These are phyloP conservation scores for Seriola dumerili DNA, from an alignment of 2,113 vertebrate species.

Conservation along the genomic window DNA sequence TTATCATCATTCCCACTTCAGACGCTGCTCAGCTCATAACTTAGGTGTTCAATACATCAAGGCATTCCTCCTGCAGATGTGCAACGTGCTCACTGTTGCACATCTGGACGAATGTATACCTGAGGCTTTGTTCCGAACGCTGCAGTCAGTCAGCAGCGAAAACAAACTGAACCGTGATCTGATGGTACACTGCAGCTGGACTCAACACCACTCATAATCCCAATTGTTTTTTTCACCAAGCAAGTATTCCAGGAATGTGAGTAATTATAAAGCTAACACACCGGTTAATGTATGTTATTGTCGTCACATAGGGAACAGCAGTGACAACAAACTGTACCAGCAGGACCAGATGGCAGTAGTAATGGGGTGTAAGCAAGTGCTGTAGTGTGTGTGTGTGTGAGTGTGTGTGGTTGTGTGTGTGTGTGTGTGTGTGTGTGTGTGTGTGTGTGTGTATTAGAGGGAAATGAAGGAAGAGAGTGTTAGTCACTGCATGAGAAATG, in stretches of 20 bases:
- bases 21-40: neutral
- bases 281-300: constrained; percentile 17
- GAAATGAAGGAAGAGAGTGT: neutral
- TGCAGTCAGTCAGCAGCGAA: constrained; percentile 2
- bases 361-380: constrained; percentile 16
- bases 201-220: neutral
- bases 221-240: neutral
- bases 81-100: neutral
- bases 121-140: constrained; percentile 12
- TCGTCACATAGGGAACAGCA: constrained; percentile 25
- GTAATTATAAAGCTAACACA: constrained; percentile 17
- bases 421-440: neutral
- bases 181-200: constrained; percentile 22
- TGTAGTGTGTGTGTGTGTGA: neutral
- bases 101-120: neutral
- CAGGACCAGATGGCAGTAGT: constrained; percentile 39
- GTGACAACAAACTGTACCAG: constrained; percentile 28
- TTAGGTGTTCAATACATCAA: neutral
- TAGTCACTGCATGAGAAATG: constrained; percentile 2
- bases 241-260: constrained; percentile 33
- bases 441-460: neutral
- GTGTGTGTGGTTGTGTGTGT: neutral
- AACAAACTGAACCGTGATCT: constrained; percentile 11
- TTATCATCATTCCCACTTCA: neutral
- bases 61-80: constrained; percentile 25